A percentile compares a stretch with the other conserved stretches of the same genome.
Conservation (phyloP, 2,113 vertebrate genomes). For the Psittacus erithacus region DNA sequence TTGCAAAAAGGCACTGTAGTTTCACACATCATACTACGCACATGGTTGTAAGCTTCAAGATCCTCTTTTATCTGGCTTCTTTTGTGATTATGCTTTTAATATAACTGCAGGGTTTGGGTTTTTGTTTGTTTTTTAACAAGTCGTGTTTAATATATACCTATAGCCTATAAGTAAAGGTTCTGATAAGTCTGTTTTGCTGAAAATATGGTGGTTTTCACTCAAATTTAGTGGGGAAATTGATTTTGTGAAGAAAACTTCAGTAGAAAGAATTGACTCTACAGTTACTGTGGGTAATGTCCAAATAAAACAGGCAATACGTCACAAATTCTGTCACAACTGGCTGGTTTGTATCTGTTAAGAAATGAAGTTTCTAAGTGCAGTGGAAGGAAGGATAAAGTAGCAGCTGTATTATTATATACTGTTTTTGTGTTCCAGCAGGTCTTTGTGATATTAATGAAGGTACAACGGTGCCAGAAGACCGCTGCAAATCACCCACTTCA, state of each 20-base stretch:
- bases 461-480: constrained; percentile 89
- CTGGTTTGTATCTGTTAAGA: neutral
- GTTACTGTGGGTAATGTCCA: neutral
- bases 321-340: neutral
- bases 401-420: neutral
- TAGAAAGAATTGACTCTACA: neutral
- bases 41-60: neutral
- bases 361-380: neutral
- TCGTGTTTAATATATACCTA: neutral
- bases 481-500: constrained; percentile 98
- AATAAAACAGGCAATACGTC: neutral
- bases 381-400: neutral
- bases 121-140: neutral
- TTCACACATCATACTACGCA: neutral
- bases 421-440: constrained; percentile 77
- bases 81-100: neutral
- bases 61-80: neutral
- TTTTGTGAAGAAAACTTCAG: neutral
- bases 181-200: neutral
- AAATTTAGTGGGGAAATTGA: neutral
- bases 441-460: constrained; percentile 96
- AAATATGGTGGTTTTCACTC: neutral
- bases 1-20: neutral
- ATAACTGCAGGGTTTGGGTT: neutral
- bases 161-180: neutral